These are phyloP conservation scores for western clawed frog (Xenopus tropicalis) DNA, from an alignment of 2,113 vertebrate species.

Conservation along the genomic window UCB_Xtro_10.0 CM004446.2:130834501-130835000, in stretches of 20 bases:
- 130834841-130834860: conserved; percentile 28
- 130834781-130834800: conserved; percentile 18
- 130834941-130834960: background rate
- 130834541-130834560: too few species aligned
- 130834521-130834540: too few species aligned
- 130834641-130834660: too few species aligned
- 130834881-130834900: conserved; percentile 1
- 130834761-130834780: conserved; percentile 21
- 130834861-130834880: conserved; percentile 27
- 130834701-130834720: background rate
- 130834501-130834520: too few species aligned
- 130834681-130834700: too few species aligned
- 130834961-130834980: background rate
- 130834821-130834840: conserved; percentile 23
- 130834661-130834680: too few species aligned
- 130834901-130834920: conserved; percentile 11
- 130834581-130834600: too few species aligned
- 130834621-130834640: too few species aligned
- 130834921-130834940: background rate
- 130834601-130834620: too few species aligned
- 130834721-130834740: background rate
- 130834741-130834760: background rate
- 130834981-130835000: background rate
- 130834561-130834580: too few species aligned
- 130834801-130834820: conserved; percentile 12